A percentile compares a stretch with the other conserved stretches of the same genome.
These are phyloP conservation scores for Petrophora chlorosata DNA, from an alignment of 2,888 invertebrate species.

Conservation along the genomic window DNA sequence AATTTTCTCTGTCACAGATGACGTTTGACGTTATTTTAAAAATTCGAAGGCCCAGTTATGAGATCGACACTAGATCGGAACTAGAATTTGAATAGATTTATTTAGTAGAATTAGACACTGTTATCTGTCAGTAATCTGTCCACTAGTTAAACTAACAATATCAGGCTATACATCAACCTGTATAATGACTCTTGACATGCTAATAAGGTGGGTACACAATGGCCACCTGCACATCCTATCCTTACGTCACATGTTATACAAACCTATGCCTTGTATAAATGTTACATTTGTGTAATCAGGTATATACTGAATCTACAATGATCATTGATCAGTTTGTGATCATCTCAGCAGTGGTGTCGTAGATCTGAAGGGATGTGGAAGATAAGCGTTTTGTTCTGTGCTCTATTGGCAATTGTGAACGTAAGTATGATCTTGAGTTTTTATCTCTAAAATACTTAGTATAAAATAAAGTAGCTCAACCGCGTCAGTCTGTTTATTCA, in stretches of 20 bases:
- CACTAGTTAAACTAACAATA: background rate
- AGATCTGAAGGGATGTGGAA: slow-evolving; percentile 33
- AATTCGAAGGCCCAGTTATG: too few relatives aligned
- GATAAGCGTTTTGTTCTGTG: slow-evolving; percentile 41
- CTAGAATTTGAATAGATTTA: too few relatives aligned
- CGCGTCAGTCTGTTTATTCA: too few relatives aligned
- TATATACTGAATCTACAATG: slow-evolving; percentile 14
- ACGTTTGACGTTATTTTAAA: too few relatives aligned
- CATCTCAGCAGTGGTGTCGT: slow-evolving; percentile 16
- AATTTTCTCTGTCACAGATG: too few relatives aligned
- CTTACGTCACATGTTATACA: background rate
- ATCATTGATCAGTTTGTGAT: slow-evolving; percentile 29
- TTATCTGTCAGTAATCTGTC: too few relatives aligned
- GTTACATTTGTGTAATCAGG: slow-evolving; percentile 4
- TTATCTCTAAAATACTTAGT: too few relatives aligned
- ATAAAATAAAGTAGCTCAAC: too few relatives aligned
- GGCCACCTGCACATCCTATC: slow-evolving; percentile 23
- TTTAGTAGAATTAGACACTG: too few relatives aligned
- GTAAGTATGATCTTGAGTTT: slow-evolving; percentile 46
- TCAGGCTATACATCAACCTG: slow-evolving; percentile 12
- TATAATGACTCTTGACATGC: slow-evolving; percentile 12
- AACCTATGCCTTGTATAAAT: background rate
- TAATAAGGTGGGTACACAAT: slow-evolving; percentile 23
- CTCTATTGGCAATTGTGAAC: slow-evolving; percentile 37
- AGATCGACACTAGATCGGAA: too few relatives aligned